A percentile compares a stretch with the other conserved stretches of the same genome.
phyloP scores from a whole-genome alignment of 2,797 vertebrate species.

The Chaunax sp. region DNA sequence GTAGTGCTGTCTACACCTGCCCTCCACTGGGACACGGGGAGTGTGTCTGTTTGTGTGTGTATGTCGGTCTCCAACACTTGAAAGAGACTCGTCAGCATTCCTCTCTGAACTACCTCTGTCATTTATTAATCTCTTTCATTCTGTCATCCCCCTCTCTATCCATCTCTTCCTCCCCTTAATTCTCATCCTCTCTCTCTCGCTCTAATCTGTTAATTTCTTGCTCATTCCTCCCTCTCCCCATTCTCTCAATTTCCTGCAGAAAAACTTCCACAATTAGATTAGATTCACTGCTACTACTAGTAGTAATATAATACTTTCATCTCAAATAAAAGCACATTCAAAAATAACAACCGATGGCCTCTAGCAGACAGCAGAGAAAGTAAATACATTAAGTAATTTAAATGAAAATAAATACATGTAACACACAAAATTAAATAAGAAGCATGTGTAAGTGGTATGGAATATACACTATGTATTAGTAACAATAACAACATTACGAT shows the following conservation, averaged over 20 bases:
- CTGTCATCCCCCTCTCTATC: conserved; percentile 23
- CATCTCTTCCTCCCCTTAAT: conserved; percentile 13
- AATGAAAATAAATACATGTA: too few relatives aligned
- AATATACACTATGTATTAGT: too few relatives aligned
- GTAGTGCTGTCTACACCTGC: conserved; percentile 76
- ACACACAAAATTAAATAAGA: neutral
- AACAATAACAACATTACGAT: neutral
- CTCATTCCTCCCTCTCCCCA: neutral
- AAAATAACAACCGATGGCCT: too few relatives aligned
- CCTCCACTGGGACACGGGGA: conserved; percentile 68
- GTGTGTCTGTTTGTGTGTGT: conserved; percentile 43
- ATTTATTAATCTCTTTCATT: conserved; percentile 67
- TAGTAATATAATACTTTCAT: too few relatives aligned
- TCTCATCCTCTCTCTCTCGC: neutral
- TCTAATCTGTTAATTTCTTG: conserved; percentile 16
- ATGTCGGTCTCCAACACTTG: conserved; percentile 44
- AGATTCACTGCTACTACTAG: too few relatives aligned
- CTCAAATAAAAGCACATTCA: too few relatives aligned
- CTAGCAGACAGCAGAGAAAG: too few relatives aligned
- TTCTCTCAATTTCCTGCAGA: neutral
- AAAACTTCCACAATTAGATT: too few relatives aligned
- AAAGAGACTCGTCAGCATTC: conserved; percentile 79
- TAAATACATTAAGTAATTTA: too few relatives aligned
- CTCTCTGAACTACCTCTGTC: conserved; percentile 63
- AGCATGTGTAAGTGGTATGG: neutral